phyloP scores from a whole-genome alignment of 1,140 invertebrate species.

The Steinernema feltiae region DNA sequence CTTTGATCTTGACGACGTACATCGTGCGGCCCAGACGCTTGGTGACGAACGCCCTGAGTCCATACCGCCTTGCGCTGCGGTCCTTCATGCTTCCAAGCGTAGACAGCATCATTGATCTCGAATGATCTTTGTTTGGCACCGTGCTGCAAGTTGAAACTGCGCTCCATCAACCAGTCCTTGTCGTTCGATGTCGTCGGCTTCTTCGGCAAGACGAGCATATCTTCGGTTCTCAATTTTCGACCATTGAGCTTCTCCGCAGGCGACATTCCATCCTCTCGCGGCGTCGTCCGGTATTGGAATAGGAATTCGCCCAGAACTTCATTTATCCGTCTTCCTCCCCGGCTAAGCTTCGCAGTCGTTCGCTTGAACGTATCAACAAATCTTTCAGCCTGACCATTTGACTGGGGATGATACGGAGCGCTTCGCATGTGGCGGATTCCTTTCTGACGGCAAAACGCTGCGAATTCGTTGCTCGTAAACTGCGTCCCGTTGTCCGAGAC shows the following conservation, averaged over 20 bases:
- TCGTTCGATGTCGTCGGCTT: not conserved
- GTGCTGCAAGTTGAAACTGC: not conserved
- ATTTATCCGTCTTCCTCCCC: not conserved
- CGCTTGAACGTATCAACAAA: constrained; percentile 53
- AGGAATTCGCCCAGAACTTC: constrained; percentile 23
- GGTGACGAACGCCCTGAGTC: not conserved
- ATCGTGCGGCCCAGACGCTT: not conserved
- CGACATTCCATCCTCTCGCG: not conserved
- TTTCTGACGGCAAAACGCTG: constrained; percentile 37
- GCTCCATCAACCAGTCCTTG: not conserved
- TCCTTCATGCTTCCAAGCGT: not conserved
- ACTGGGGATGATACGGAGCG: constrained; percentile 50
- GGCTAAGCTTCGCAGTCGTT: not conserved
- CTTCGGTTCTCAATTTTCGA: not conserved
- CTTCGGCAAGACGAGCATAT: not conserved
- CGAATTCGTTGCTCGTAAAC: constrained; percentile 54
- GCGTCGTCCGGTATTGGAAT: constrained; percentile 9
- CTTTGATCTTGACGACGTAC: not conserved
- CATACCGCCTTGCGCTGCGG: not conserved
- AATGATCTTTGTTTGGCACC: not conserved
- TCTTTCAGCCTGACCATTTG: constrained; percentile 54
- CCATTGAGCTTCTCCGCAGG: not conserved
- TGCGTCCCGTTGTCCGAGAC: constrained; percentile 57
- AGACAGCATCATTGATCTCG: not conserved
- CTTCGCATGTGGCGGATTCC: constrained; percentile 40